Conservation (phyloP, 2,888 invertebrate species). For the Limnephilus marmoratus region DNA sequence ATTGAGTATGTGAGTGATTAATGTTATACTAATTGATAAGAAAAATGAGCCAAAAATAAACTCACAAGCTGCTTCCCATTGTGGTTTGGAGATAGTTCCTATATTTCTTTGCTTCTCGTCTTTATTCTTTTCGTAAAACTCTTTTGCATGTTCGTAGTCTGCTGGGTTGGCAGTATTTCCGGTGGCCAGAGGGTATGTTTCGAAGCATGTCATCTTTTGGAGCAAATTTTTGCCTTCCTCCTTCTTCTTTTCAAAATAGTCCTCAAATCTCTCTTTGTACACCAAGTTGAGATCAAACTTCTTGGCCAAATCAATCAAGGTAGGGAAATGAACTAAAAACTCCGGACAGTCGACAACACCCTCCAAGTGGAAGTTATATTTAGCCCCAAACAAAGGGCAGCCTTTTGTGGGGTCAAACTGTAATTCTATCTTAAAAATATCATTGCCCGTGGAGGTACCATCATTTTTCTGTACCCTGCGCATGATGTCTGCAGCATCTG, state of each 20-base stretch:
- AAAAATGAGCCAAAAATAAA: slow-evolving; percentile 47
- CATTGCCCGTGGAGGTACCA: slow-evolving; percentile 84
- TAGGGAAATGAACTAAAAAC: slow-evolving; percentile 96
- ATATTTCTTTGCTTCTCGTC: slow-evolving; percentile 73
- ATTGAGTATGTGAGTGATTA: too few relatives aligned
- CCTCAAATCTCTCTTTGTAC: slow-evolving; percentile 85
- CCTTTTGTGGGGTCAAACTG: slow-evolving; percentile 80
- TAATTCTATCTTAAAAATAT: slow-evolving; percentile 86
- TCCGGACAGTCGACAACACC: slow-evolving; percentile 99
- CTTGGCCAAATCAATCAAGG: slow-evolving; percentile 84
- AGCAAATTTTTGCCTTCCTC: slow-evolving; percentile 79
- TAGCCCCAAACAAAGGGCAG: slow-evolving; percentile 94
- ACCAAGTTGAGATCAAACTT: slow-evolving; percentile 85
- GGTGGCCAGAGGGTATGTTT: slow-evolving; percentile 85
- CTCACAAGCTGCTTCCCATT: slow-evolving; percentile 96
- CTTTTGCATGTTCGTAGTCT: slow-evolving; percentile 85
- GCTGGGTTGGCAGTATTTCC: slow-evolving; percentile 78
- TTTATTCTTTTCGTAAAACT: slow-evolving; percentile 75
- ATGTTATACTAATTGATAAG: neutral
- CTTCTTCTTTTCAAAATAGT: slow-evolving; percentile 84
- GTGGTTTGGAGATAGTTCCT: slow-evolving; percentile 91
- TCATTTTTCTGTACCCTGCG: slow-evolving; percentile 80
- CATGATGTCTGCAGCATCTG: slow-evolving; percentile 95
- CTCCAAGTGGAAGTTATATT: slow-evolving; percentile 96
- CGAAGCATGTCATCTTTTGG: slow-evolving; percentile 87